These are phyloP conservation scores for Calliphora vicina DNA, from an alignment of 1,140 invertebrate species.

Conservation along the genomic window DNA sequence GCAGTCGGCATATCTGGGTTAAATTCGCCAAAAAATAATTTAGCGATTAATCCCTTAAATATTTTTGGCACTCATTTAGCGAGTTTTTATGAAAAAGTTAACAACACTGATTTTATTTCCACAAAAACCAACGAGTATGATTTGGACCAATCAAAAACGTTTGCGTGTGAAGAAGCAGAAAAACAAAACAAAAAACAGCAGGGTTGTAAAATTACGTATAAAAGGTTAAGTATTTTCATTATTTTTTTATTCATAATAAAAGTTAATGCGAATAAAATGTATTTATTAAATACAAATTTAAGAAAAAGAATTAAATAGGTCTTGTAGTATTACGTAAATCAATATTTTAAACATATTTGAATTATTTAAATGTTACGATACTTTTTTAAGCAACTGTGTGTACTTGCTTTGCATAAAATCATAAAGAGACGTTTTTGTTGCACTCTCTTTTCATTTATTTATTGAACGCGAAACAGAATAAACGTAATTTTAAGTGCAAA, in stretches of 20 bases:
- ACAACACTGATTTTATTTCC: not conserved
- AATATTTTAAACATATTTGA: too few species aligned
- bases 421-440: not conserved
- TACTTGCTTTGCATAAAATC: not conserved
- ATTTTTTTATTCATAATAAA: too few species aligned
- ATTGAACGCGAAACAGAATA: not conserved
- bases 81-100: not conserved
- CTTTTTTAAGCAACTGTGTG: too few species aligned
- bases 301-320: too few species aligned
- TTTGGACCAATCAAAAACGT: constrained; percentile 42
- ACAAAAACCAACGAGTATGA: constrained; percentile 9
- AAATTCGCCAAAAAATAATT: too few species aligned
- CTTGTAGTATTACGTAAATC: too few species aligned
- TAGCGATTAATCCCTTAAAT: too few species aligned
- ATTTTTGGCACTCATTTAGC: not conserved
- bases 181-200: not conserved
- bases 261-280: too few species aligned
- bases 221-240: too few species aligned
- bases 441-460: not conserved
- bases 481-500: not conserved
- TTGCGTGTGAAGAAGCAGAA: constrained; percentile 30
- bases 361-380: too few species aligned
- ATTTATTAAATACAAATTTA: too few species aligned
- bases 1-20: too few species aligned
- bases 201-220: not conserved